Percentiles rank a stretch among this genome's conserved stretches.
These are phyloP conservation scores for Rhyzopertha dominica DNA, from an alignment of 1,140 invertebrate genomes.

Conservation along the genomic window DNA sequence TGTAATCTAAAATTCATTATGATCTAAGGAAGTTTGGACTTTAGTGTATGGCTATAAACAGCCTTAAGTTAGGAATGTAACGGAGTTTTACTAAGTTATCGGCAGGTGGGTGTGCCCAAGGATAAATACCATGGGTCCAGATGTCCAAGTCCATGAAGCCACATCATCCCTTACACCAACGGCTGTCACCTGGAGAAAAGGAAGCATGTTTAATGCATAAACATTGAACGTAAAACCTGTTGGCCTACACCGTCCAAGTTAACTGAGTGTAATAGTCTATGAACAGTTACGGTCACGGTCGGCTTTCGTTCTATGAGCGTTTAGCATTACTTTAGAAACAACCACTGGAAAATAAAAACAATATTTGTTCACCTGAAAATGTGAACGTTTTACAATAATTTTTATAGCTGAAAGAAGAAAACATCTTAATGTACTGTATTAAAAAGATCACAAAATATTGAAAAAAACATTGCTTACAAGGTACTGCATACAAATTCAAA, in stretches of 20 bases:
- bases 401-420: conserved; percentile 14
- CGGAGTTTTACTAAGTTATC: conserved; percentile 38
- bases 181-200: conserved; percentile 45
- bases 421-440: conserved; percentile 2
- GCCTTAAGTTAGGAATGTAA: conserved; percentile 49
- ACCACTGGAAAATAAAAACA: no score
- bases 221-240: conserved; percentile 41
- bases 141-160: conserved; percentile 47
- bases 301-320: no score
- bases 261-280: no score
- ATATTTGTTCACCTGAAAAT: no score
- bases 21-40: conserved; percentile 8
- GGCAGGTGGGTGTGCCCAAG: conserved; percentile 54
- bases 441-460: no score
- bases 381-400: no score
- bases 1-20: conserved; percentile 30
- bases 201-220: conserved; percentile 45
- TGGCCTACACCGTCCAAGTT: conserved; percentile 38
- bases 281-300: no score
- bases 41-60: conserved; percentile 31
- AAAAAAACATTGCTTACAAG: no score
- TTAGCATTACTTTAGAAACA: no score
- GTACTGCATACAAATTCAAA: no score
- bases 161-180: conserved; percentile 24
- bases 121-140: conserved; percentile 60